These are phyloP conservation scores for Arbacia lixula DNA, from an alignment of 53 echinoderm and acorn worm species.

Conservation along the genomic window DNA sequence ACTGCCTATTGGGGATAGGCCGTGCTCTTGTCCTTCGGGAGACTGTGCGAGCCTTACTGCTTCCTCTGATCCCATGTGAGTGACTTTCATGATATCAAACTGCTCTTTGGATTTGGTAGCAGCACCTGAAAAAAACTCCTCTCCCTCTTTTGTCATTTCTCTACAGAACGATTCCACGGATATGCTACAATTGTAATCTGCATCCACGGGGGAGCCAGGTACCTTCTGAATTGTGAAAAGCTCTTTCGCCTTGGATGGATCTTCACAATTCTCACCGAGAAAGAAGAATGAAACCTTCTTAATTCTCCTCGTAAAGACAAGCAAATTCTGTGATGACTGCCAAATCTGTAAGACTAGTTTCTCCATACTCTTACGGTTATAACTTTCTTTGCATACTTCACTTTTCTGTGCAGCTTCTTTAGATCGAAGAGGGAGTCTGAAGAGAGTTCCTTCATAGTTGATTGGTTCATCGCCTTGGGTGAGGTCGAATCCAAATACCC, in stretches of 20 bases:
- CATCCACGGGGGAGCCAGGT: background rate
- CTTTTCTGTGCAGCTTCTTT: slow-evolving; percentile 8
- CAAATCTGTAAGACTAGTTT: slow-evolving; percentile 53
- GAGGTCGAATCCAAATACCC: slow-evolving; percentile 77
- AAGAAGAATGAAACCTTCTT: slow-evolving; percentile 39
- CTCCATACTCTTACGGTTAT: slow-evolving; percentile 53
- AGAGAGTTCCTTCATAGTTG: slow-evolving; percentile 63
- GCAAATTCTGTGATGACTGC: slow-evolving; percentile 61
- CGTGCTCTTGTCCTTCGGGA: slow-evolving; percentile 12
- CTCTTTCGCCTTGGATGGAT: background rate
- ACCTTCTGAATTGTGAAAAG: background rate
- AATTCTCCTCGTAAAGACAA: slow-evolving; percentile 82
- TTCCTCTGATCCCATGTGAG: background rate
- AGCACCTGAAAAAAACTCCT: background rate
- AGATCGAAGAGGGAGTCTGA: slow-evolving; percentile 78
- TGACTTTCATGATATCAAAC: background rate
- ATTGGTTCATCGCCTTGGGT: background rate
- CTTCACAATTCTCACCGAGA: background rate
- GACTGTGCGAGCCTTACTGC: background rate
- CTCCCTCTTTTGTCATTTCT: slow-evolving; percentile 10
- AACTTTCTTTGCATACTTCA: slow-evolving; percentile 58
- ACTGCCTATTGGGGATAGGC: slow-evolving; percentile 28
- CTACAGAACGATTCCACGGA: background rate
- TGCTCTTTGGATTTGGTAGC: slow-evolving; percentile 2
- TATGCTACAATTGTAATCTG: background rate